Base-by-base conservation (phyloP, 2,888 invertebrate species). In the Mycalesis mineus region DNA sequence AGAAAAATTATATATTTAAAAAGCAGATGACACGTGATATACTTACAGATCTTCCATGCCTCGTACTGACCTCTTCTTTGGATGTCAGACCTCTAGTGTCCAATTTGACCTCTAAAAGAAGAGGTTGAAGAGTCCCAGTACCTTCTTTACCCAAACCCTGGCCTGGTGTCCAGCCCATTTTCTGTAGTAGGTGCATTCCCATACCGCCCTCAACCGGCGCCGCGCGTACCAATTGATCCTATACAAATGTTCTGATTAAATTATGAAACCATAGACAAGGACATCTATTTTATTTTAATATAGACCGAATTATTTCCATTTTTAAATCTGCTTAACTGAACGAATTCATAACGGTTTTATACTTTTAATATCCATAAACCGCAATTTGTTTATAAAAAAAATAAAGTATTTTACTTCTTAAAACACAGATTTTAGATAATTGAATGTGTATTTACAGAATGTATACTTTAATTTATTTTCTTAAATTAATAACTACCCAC, bases 151-250 rank as follows among this genome's bases (percentile, higher is more conserved):
- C 99, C 52, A 99, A 91, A 28, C 99, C 99, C 82, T 97, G 96
- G 0, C 99, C 99, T 0, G 97, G 97, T 65, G 94, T 94, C 99
- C 99, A 99, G 44, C 99, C 99, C 98, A 99, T 98, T 91, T 98
- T 98, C 90, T 98, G 96, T 47, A 99, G 92, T 62, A 99, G 92
- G 68, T 95, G 95, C 97, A 98, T 97, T 17, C 99, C 99, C 94
- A 98, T 97, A 9, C 98, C 98, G 55, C 97, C 96, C 49, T 94
- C 94, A 1, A 98, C 95, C 0, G 98, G 98, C 58, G 95, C 94
- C n/a, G 98, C 96, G 9, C 93, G 93, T 65, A 93, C 93, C 66
- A 99, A 92, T 87, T 97, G 97, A 89, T 98, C 98, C 95, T 97
- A 92, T 63, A 84, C 60, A 49, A 64, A 63, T 58, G 8, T 44